These are phyloP conservation scores for Anthopleura xanthogrammica DNA, from an alignment of 92 coral and sea anemone species.

Conservation along the genomic window DNA sequence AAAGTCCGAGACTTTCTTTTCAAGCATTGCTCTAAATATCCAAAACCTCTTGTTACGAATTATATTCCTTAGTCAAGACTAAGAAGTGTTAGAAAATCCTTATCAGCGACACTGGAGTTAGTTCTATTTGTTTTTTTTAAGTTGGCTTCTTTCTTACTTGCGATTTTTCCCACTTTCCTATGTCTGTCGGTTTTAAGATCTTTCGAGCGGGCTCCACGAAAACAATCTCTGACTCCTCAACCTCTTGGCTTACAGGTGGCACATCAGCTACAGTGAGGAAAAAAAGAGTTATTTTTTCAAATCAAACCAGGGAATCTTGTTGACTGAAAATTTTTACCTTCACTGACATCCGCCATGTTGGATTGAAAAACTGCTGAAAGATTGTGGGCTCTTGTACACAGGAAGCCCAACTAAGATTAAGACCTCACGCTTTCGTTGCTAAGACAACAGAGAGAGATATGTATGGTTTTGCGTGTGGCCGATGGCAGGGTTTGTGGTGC, in stretches of 20 bases:
- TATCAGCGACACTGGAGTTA: too few species aligned
- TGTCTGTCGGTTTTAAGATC: conserved; percentile 53
- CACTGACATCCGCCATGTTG: conserved; percentile 22
- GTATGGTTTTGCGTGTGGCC: too few species aligned
- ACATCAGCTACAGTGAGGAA: background rate
- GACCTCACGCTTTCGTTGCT: too few species aligned
- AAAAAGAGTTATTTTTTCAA: background rate
- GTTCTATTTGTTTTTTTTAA: too few species aligned
- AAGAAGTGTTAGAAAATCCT: too few species aligned
- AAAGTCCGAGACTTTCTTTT: too few species aligned
- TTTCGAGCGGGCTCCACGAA: conserved; percentile 75
- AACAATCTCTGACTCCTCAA: conserved; percentile 20
- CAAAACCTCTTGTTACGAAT: too few species aligned
- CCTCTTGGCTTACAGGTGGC: conserved; percentile 15
- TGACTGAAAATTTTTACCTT: background rate
- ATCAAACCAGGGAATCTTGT: background rate
- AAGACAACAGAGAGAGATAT: too few species aligned
- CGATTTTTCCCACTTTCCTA: conserved; percentile 74
- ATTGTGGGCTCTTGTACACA: conserved; percentile 19
- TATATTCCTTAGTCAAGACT: too few species aligned
- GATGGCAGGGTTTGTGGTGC: too few species aligned
- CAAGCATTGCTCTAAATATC: too few species aligned
- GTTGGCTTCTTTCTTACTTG: conserved; percentile 52
- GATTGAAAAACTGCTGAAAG: background rate
- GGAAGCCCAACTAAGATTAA: conserved; percentile 11